Evolutionary conservation across 2,888 invertebrate genomes (phyloP), one percentile per base, ranked within the genome.

Genomic region (Leucania comma): DNA sequence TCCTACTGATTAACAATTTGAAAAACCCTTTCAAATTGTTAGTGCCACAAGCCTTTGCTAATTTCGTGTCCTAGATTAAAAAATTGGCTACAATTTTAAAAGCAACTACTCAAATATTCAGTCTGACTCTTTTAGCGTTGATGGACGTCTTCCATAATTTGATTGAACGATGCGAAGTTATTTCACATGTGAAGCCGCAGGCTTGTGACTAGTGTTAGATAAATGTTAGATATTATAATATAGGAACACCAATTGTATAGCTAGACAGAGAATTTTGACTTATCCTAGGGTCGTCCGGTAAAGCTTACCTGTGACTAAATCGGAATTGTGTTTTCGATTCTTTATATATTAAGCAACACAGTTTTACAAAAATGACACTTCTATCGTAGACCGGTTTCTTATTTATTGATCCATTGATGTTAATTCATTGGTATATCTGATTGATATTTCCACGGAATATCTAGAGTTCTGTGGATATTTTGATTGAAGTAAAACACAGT

Each of bases 121-220:
- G 12, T 42, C 68, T 12, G 46, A 75, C 59, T 32, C 50, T 75
- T 59, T 67, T 54, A 66, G 14, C 38, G 29, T 42, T 50, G 38
- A 65, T 75, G 46, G 57, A 48, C 64, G 20, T 42, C 26, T 53
- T 74, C 22, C 3, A n/a, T 62, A n/a, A 22, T 29, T n/a, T 46
- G n/a, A n/a, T n/a, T n/a, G n/a, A n/a, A n/a, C n/a, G n/a, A 29
- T 29, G 29, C 3, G 29, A 29, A 29, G 29, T 29, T 29, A 29
- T 29, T 29, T 3, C 29, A 29, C 29, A 29, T 29, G 3, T 29
- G 29, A 4, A 29, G 29, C 29, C 29, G 29, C 29, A 4, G 29
- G 29, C 29, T 2, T n/a, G 4, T 29, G 4, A 4, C 29, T 29
- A 29, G 4, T 3, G 2, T 29, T 29, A 29, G 4, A 29, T 29